These are phyloP conservation scores for Penaeus japonicus DNA, from an alignment of 1,140 invertebrate species.

Conservation along the genomic window DNA sequence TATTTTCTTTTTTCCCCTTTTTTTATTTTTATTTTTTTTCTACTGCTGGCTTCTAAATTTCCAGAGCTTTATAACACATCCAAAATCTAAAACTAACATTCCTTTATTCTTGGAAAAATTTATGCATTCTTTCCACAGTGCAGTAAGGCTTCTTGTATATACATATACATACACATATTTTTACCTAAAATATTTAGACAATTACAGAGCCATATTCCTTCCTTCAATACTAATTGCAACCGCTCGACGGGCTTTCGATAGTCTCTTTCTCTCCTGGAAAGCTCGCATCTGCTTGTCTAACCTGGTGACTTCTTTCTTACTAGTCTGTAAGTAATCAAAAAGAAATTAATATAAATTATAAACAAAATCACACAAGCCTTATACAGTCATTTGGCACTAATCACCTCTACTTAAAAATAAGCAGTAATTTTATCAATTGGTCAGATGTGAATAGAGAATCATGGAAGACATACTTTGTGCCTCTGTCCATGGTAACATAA, in stretches of 20 bases:
- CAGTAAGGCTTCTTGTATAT: background rate
- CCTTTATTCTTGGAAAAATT: no score
- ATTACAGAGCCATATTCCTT: constrained; percentile 80
- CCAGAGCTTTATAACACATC: no score
- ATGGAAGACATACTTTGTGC: no score
- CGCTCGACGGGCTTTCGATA: constrained; percentile 79
- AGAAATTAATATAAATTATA: background rate
- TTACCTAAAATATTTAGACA: background rate
- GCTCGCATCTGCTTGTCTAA: constrained; percentile 92
- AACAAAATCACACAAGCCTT: background rate
- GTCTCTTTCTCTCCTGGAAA: constrained; percentile 85
- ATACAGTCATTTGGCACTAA: no score
- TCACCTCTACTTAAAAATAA: no score
- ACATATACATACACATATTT: background rate
- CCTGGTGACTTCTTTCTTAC: constrained; percentile 83
- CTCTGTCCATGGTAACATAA: no score
- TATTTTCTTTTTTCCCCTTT: no score
- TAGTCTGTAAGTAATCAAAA: constrained; percentile 66
- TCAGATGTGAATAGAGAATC: no score
- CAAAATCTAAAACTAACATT: no score
- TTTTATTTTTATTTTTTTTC: no score
- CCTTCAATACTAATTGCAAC: constrained; percentile 96
- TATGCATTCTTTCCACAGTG: background rate
- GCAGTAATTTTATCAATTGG: no score
- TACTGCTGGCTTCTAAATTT: no score